Evolutionary conservation across 2,888 invertebrate genomes (phyloP), one percentile per base, ranked within the genome.

Genomic region (Drosophila mercatorum): DNA sequence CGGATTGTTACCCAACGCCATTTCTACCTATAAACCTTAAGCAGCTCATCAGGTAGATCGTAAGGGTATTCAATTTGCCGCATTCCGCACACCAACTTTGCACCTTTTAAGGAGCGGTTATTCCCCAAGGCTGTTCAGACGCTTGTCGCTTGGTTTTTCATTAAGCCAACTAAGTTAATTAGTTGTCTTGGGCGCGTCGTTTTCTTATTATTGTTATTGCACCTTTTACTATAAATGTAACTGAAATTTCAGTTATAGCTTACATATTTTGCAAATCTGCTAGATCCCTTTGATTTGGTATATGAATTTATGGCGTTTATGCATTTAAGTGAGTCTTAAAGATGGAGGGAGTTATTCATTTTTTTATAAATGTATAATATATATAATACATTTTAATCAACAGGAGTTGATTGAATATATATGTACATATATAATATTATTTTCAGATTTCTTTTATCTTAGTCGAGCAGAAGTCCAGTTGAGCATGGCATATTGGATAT

Each of bases 81-180:
- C 22, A 34, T 14, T 12, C 12, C 4, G 2, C 36, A 22, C 5
- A 12, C 0, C 17, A 34, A 12, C 10, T 12, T 28, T 11, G 49
- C 14, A 12, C 11, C 52, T 40, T 47, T 22, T 40, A 10, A 12
- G 47, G 49, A n/a, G 17, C 26, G 40, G 31, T n/a, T 57, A 56
- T 59, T 70, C 61, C 70, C 62, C 65, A 64, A 64, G 71, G 67
- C 44, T 26, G 44, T 46, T 17, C 64, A 40, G 17, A 17, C 17
- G 52, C 81, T 83, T 78, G 68, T 69, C 76, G 74, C 72, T 81
- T 78, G 74, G 80, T 78, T 83, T 83, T 83, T 81, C 80, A 85
- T 83, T 85, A 85, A 85, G 74, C 72, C 65, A 74, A 53, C 73
- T 59, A 78, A 85, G 74, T 80, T 80, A 84, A 83, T 84, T 83